Percentiles rank a stretch among this genome's conserved stretches.
Conservation (phyloP, 1,140 invertebrate genomes). For the Chrysomallon squamiferum region DNA sequence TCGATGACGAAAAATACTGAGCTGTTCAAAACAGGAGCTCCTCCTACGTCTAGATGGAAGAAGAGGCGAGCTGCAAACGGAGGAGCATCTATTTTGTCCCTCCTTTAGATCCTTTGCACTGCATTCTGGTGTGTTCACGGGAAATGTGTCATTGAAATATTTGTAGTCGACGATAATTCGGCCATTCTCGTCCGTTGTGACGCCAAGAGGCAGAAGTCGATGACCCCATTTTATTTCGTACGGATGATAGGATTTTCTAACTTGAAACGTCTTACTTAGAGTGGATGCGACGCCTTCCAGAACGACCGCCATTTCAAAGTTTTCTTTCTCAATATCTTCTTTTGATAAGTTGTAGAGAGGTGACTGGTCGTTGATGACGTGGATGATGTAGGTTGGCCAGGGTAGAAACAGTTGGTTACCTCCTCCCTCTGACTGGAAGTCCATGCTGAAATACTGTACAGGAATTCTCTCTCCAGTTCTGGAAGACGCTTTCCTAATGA, state of each 20-base stretch:
- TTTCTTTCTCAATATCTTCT: slow-evolving; percentile 81
- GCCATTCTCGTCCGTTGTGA: slow-evolving; percentile 74
- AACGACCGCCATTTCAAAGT: slow-evolving; percentile 95
- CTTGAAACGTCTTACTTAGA: slow-evolving; percentile 59
- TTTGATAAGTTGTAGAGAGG: slow-evolving; percentile 89
- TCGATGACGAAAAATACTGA: too few relatives aligned
- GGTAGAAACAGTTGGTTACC: slow-evolving; percentile 88
- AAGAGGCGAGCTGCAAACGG: too few relatives aligned
- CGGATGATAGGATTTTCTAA: slow-evolving; percentile 64
- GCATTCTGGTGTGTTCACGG: slow-evolving; percentile 87
- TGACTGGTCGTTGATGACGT: slow-evolving; percentile 82
- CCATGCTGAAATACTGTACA: slow-evolving; percentile 37
- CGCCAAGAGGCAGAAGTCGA: slow-evolving; percentile 67
- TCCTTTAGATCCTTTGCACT: slow-evolving; percentile 71
- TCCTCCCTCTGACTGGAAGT: slow-evolving; percentile 79
- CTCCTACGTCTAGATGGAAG: too few relatives aligned
- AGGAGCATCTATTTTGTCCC: too few relatives aligned
- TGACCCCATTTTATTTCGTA: slow-evolving; percentile 66
- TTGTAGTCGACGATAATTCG: slow-evolving; percentile 91
- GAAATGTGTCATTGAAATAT: slow-evolving; percentile 86
- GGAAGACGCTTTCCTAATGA: slow-evolving; percentile 72
- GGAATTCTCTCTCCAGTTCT: slow-evolving; percentile 29
- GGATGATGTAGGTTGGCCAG: slow-evolving; percentile 83
- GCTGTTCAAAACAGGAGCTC: too few relatives aligned
- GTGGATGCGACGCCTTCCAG: slow-evolving; percentile 77